Evolutionary conservation across 2,797 vertebrate species (phyloP).

Genomic region (Spondyliosoma cantharus): DNA sequence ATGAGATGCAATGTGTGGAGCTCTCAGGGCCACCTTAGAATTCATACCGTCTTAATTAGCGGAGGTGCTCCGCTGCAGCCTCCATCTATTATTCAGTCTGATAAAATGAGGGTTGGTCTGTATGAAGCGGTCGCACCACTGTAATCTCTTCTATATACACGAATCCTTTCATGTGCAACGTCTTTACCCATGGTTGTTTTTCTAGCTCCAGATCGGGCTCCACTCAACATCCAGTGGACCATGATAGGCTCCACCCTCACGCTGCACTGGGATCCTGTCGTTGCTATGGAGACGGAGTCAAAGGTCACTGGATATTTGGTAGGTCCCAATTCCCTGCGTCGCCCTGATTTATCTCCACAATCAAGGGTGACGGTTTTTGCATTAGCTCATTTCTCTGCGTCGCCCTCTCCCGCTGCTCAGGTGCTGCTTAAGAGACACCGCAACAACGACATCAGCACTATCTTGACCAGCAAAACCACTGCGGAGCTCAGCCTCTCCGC

Average conservation of each 20-base stretch:
- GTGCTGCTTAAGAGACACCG: conserved; percentile 90
- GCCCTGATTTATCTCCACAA: conserved; percentile 38
- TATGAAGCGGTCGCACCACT: background rate
- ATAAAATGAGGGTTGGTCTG: conserved; percentile 1
- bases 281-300: conserved; percentile 92
- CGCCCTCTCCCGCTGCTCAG: conserved; percentile 73
- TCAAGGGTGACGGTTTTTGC: conserved; percentile 9
- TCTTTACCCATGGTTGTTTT: conserved; percentile 33
- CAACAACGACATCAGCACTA: conserved; percentile 80
- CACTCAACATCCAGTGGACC: conserved; percentile 93
- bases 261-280: conserved; percentile 93
- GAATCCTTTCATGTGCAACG: background rate
- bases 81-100: conserved; percentile 15
- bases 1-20: background rate
- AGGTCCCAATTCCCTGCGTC: conserved; percentile 56
- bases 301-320: conserved; percentile 95
- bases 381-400: conserved; percentile 14
- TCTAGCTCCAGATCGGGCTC: conserved; percentile 91
- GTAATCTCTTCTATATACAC: conserved; percentile 1
- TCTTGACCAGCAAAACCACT: conserved; percentile 86
- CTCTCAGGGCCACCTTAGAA: background rate
- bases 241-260: conserved; percentile 91
- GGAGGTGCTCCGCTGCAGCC: background rate
- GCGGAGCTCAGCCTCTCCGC: conserved; percentile 88
- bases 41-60: conserved; percentile 28